These are phyloP conservation scores for Clunio marinus DNA, from an alignment of 2,888 invertebrate genomes.

Conservation along the genomic window DNA sequence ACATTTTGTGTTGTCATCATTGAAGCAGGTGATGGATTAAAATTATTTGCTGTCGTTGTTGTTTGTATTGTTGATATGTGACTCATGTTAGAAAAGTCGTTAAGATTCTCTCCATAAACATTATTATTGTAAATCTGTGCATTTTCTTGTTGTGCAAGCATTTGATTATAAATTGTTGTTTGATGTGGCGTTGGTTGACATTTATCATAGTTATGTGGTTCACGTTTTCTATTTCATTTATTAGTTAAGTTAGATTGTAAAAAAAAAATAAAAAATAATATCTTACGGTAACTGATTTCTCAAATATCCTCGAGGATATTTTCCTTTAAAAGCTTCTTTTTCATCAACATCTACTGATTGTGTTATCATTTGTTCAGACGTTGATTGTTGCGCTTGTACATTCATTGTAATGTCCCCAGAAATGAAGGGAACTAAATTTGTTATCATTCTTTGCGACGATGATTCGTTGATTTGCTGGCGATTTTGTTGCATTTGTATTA, in stretches of 20 bases:
- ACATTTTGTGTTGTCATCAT: constrained; percentile 26
- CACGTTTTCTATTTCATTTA: constrained; percentile 44
- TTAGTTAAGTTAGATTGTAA: not conserved
- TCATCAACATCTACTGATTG: not conserved
- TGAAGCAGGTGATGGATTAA: not conserved
- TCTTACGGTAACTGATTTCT: constrained; percentile 34
- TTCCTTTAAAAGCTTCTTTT: constrained; percentile 26
- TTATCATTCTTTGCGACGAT: not conserved
- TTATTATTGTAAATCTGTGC: constrained; percentile 12
- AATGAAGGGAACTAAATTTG: constrained; percentile 24
- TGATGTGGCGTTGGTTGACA: constrained; percentile 52
- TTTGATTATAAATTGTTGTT: constrained; percentile 52
- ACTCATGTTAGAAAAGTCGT: constrained; percentile 21
- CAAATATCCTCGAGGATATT: constrained; percentile 21
- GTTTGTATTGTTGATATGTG: constrained; percentile 41
- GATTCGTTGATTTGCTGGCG: not conserved
- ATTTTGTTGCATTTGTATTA: not conserved
- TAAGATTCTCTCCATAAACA: not conserved
- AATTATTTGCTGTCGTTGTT: constrained; percentile 39
- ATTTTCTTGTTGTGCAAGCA: constrained; percentile 49
- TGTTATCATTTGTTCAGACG: constrained; percentile 20
- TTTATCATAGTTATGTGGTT: constrained; percentile 52
- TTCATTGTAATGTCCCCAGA: constrained; percentile 1
- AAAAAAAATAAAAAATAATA: constrained; percentile 6
- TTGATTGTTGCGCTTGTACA: not conserved